Percentiles rank a stretch among this genome's conserved stretches.
Conservation (phyloP, 2,113 vertebrate genomes). For the Menura novaehollandiae region DNA sequence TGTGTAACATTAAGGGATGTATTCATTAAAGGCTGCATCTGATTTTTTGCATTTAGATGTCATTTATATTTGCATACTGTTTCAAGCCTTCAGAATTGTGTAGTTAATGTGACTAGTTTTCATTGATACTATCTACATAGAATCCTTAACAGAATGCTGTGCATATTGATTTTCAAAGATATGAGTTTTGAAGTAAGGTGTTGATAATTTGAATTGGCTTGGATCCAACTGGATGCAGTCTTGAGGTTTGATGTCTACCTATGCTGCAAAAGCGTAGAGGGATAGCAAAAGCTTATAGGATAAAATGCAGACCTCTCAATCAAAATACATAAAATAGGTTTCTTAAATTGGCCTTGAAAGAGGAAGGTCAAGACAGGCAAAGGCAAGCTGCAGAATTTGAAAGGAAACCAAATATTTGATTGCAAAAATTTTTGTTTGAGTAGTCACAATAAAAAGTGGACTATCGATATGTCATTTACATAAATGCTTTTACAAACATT, state of each 20-base stretch:
- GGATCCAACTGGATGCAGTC: not conserved
- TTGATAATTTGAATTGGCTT: not conserved
- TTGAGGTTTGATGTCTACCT: not conserved
- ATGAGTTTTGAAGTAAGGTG: not conserved
- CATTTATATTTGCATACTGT: not conserved
- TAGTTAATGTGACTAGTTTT: not conserved
- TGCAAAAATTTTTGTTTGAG: not conserved
- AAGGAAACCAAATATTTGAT: not conserved
- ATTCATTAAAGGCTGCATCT: not conserved
- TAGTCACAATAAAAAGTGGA: not conserved
- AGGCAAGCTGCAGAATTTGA: not conserved
- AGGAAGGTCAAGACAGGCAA: not conserved
- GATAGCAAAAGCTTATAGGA: accelerated
- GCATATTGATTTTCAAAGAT: not conserved
- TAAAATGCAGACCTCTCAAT: not conserved
- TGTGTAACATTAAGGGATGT: not conserved
- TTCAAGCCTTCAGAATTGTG: not conserved
- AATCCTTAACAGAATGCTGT: not conserved
- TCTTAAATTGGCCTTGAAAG: not conserved
- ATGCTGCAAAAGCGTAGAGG: not conserved
- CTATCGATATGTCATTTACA: not conserved
- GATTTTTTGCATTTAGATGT: not conserved
- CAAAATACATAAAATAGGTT: not conserved
- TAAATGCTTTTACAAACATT: not conserved
- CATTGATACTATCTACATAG: not conserved